Base-by-base conservation (phyloP, 2,797 vertebrate genomes). In the Zenarchopterus dispar region DNA sequence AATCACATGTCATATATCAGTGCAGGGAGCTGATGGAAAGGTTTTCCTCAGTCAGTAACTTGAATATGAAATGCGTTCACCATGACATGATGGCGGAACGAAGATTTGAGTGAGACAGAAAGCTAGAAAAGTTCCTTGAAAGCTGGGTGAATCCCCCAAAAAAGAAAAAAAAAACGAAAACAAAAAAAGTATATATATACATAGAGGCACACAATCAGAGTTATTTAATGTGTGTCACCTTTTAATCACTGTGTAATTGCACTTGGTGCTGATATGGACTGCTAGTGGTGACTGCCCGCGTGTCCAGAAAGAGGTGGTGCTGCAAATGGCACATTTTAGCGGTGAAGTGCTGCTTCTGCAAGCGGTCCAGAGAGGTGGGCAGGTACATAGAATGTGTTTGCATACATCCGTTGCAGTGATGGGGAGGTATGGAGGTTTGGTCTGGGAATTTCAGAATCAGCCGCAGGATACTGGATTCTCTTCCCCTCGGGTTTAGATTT, bases 341-440 rank as follows among this genome's bases (percentile, higher is more conserved):
- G 51, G 75, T 83, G 89, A 92, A 91, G 93, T 91, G 91, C 91
- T 90, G 89, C 81, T 88, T 89, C 84, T 85, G 87, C 80, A 87
- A 88, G 91, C 78, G 71, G 84, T 88, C 92, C 91, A 78, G 55
- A 77, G 73, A 82, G 68, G 78, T 57, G 84, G 80, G 82, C 68
- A 17, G 79, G 72, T 75, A 78, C 69, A 81, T 80, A 79, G 78
- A 79, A 77, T 77, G 62, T 80, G 83, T 81, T 84, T 75, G 70
- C 79, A 84, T 79, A 80, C 84, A 83, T 90, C 84, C 88, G 66
- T 72, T 83, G 87, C 81, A 86, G 88, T 82, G 81, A 73, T 55
- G 41, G 82, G 74, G 81, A 81, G 78, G 86, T 84, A 36, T 56
- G 70, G 49, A 70, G 67, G 73, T 72, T 67, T 4, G 19, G 50